phyloP scores from a whole-genome alignment of 2,797 vertebrate species.

The Centroberyx gerrardi region DNA sequence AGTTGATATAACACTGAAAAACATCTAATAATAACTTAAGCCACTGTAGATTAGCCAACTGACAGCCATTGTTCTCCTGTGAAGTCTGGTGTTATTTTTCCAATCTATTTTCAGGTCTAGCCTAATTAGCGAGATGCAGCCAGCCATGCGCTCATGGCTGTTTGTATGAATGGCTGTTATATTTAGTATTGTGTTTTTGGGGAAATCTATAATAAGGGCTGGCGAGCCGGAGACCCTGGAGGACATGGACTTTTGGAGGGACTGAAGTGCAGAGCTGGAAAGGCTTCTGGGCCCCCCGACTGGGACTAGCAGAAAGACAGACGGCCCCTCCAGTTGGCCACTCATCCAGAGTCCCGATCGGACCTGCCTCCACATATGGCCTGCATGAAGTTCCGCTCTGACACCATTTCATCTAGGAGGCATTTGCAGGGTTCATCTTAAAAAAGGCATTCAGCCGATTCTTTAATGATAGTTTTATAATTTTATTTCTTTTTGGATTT shows the following conservation, averaged over 20 bases:
- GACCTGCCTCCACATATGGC: conserved; percentile 73
- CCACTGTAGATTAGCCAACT: conserved; percentile 10
- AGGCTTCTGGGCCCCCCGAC: conserved; percentile 46
- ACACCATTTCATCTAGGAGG: conserved; percentile 69
- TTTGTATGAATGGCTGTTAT: conserved; percentile 42
- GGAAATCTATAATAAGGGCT: conserved; percentile 60
- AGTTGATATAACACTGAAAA: conserved; percentile 26
- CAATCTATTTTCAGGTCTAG: conserved; percentile 44
- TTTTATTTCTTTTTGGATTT: conserved; percentile 6
- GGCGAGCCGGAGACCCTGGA: conserved; percentile 40
- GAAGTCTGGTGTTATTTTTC: conserved; percentile 7
- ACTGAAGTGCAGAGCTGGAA: conserved; percentile 54
- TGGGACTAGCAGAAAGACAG: conserved; percentile 61
- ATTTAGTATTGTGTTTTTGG: conserved; percentile 48
- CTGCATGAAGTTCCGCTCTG: conserved; percentile 63
- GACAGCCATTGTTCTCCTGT: conserved; percentile 11
- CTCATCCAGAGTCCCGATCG: conserved; percentile 34
- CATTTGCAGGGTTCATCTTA: conserved; percentile 28
- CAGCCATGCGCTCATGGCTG: conserved; percentile 4
- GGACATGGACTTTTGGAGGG: conserved; percentile 55
- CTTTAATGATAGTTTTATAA: conserved; percentile 1
- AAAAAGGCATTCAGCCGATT: conserved; percentile 6
- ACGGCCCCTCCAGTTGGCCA: conserved; percentile 68
- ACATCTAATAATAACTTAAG: conserved; percentile 37
- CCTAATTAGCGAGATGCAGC: conserved; percentile 31